These are phyloP conservation scores for Ylistrum balloti DNA, from an alignment of 1,140 invertebrate genomes.

Conservation along the genomic window DNA sequence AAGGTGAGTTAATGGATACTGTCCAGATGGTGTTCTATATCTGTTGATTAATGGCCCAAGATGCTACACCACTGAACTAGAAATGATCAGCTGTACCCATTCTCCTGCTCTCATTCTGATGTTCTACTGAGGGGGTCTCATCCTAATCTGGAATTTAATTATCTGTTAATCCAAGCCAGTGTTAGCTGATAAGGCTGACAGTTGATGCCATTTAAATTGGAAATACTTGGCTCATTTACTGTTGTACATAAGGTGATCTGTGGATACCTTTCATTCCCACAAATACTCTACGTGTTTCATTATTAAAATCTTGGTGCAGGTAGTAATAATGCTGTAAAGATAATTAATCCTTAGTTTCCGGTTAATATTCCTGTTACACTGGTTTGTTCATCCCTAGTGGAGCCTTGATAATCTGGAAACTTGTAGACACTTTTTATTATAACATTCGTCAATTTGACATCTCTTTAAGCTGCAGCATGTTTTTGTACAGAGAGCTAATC, in stretches of 20 bases:
- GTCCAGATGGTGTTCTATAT: background rate
- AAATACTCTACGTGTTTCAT: no score
- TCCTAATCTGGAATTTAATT: background rate
- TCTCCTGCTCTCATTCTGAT: background rate
- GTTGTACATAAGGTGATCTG: background rate
- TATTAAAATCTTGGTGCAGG: no score
- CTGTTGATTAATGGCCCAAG: background rate
- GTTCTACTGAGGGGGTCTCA: background rate
- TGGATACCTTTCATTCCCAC: no score
- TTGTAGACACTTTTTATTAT: no score
- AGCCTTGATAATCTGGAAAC: no score
- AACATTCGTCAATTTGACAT: no score
- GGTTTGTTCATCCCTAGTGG: no score
- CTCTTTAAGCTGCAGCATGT: no score
- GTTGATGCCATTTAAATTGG: slow-evolving; percentile 18
- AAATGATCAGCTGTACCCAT: background rate
- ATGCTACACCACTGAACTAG: background rate
- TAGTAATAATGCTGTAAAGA: no score
- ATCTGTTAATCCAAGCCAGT: background rate
- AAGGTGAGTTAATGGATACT: background rate
- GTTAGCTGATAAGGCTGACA: background rate
- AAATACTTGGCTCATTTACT: background rate
- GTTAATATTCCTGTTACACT: no score
- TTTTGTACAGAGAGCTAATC: no score
- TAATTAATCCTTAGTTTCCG: no score